phyloP scores from a whole-genome alignment of 2,888 invertebrate species.

The Glyphotaelius pellucidus region DNA sequence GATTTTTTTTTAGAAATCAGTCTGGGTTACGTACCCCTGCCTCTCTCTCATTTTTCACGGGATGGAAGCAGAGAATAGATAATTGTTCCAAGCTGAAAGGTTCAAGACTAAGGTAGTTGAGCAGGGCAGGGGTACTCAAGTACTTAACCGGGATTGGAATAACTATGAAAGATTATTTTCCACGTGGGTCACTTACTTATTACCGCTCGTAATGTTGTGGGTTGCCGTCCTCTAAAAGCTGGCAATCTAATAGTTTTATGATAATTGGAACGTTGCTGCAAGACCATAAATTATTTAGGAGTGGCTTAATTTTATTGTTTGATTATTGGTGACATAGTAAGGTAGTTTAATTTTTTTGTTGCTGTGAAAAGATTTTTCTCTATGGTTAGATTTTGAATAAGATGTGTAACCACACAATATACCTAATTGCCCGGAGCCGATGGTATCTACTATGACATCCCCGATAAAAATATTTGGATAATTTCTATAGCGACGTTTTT shows the following conservation, averaged over 20 bases:
- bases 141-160: background rate
- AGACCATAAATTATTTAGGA: background rate
- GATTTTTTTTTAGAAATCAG: background rate
- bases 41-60: background rate
- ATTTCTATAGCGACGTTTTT: too few species aligned
- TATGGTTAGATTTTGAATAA: too few species aligned
- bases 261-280: background rate
- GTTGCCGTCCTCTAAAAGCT: background rate
- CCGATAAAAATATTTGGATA: too few species aligned
- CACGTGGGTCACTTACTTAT: background rate
- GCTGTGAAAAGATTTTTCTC: too few species aligned
- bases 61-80: constrained; percentile 3
- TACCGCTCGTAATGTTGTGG: background rate
- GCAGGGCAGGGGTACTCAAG: background rate
- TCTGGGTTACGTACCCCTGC: background rate
- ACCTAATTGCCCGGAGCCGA: too few species aligned
- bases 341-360: too few species aligned
- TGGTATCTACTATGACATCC: too few species aligned
- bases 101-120: background rate
- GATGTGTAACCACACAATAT: too few species aligned
- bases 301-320: background rate
- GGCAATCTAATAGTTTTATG: background rate
- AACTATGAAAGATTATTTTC: background rate
- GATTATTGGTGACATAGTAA: too few species aligned
- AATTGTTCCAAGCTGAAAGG: constrained; percentile 9